These are phyloP conservation scores for Hippoglossus hippoglossus DNA, from an alignment of 2,797 vertebrate species.

Conservation along the genomic window DNA sequence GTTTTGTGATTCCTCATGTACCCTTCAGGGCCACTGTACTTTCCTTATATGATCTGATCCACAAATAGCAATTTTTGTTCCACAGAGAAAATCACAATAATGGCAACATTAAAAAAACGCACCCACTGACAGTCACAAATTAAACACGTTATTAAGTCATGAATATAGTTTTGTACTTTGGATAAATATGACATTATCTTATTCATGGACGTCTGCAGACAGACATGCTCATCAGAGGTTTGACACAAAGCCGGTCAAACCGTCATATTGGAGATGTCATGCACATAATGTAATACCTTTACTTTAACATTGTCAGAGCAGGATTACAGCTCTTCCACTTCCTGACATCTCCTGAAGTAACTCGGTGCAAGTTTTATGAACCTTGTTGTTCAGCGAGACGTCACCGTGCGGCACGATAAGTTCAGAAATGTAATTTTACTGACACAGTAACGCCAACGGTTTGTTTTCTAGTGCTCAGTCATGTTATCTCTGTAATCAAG, in stretches of 20 bases:
- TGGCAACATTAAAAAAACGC: not conserved
- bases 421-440: not conserved
- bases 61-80: too few species aligned
- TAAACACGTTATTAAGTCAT: not conserved
- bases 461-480: not conserved
- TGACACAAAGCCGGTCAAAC: conserved; percentile 20
- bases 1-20: too few species aligned
- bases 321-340: conserved; percentile 12
- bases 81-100: not conserved
- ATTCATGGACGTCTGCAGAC: not conserved
- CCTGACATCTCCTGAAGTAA: conserved; percentile 3
- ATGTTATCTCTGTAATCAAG: conserved; percentile 34
- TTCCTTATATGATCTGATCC: too few species aligned
- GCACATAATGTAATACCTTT: not conserved
- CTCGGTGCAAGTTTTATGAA: not conserved
- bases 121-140: too few species aligned
- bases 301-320: conserved; percentile 1
- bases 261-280: conserved; percentile 17
- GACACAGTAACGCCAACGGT: not conserved
- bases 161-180: not conserved
- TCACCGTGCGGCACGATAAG: not conserved
- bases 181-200: conserved; percentile 3
- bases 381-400: not conserved
- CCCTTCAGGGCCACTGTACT: too few species aligned
- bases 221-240: not conserved